These are phyloP conservation scores for Drosophila picticornis DNA, from an alignment of 2,888 invertebrate genomes.

Conservation along the genomic window DNA sequence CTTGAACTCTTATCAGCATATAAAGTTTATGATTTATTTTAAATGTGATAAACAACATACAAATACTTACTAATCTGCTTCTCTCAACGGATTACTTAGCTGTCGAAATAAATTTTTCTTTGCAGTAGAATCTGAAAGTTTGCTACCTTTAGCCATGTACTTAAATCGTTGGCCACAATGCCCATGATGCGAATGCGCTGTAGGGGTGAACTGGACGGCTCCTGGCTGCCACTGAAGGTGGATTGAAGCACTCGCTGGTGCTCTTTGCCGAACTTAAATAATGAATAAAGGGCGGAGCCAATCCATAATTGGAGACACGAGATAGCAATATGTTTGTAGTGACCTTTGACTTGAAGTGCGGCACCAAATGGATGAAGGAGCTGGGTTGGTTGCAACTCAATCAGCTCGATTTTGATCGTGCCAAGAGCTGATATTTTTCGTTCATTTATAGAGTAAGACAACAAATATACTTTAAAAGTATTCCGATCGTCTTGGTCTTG, in stretches of 20 bases:
- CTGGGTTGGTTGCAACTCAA: slow-evolving; percentile 62
- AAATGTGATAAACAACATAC: neutral
- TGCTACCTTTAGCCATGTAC: slow-evolving; percentile 5
- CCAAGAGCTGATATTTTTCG: slow-evolving; percentile 28
- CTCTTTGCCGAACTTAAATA: slow-evolving; percentile 23
- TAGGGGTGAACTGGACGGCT: neutral
- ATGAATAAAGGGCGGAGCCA: neutral
- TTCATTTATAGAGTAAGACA: slow-evolving; percentile 52
- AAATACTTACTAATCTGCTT: neutral
- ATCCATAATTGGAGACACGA: slow-evolving; percentile 51
- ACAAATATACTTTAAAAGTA: slow-evolving; percentile 3
- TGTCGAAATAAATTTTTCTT: neutral
- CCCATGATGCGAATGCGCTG: slow-evolving; percentile 9
- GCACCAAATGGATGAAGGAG: slow-evolving; percentile 71
- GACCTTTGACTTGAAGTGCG: slow-evolving; percentile 55
- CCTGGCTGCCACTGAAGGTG: slow-evolving; percentile 39
- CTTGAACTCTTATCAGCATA: neutral
- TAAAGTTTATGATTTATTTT: neutral
- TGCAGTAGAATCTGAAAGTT: neutral
- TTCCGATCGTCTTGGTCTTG: neutral
- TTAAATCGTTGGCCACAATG: neutral
- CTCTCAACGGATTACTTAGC: neutral
- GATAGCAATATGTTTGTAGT: slow-evolving; percentile 62
- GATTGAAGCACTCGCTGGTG: slow-evolving; percentile 49
- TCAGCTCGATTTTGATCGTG: slow-evolving; percentile 57